Evolutionary conservation across 2,113 vertebrate genomes (phyloP).

Genomic region (Xenopus borealis): DNA sequence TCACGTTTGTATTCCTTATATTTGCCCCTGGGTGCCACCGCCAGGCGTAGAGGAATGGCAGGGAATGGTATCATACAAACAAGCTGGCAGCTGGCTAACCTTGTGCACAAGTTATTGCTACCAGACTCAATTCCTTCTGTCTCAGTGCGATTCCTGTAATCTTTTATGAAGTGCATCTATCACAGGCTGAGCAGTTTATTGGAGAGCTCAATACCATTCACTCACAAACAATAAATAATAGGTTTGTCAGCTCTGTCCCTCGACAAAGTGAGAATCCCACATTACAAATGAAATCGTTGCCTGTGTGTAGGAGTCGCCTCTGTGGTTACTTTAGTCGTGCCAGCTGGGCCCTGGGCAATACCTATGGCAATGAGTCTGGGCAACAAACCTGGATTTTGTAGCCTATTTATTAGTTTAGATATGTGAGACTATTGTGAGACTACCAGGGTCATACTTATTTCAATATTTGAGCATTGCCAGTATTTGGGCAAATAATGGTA

Average conservation of each 20-base stretch:
- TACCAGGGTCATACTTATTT: too few species aligned
- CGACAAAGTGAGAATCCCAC: not conserved
- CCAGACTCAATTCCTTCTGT: conserved; percentile 77
- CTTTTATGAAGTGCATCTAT: conserved; percentile 74
- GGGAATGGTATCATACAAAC: conserved; percentile 68
- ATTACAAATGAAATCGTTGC: not conserved
- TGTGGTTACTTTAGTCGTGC: not conserved
- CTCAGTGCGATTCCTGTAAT: conserved; percentile 79
- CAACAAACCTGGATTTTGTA: too few species aligned
- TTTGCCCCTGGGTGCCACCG: too few species aligned
- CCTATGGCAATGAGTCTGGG: not conserved
- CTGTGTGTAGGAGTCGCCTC: not conserved
- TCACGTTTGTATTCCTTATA: too few species aligned
- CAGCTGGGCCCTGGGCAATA: not conserved
- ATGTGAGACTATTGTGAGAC: too few species aligned
- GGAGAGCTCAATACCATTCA: conserved; percentile 54
- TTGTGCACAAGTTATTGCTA: conserved; percentile 78
- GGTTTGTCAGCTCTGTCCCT: conserved; percentile 26
- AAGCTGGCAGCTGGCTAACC: conserved; percentile 79
- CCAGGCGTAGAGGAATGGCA: too few species aligned
- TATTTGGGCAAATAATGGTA: too few species aligned
- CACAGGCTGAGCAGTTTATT: conserved; percentile 60
- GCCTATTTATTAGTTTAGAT: too few species aligned
- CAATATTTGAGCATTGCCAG: too few species aligned
- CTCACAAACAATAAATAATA: conserved; percentile 57